A percentile compares a stretch with the other conserved stretches of the same genome.
These are phyloP conservation scores for Epicauta chinensis DNA, from an alignment of 1,140 invertebrate genomes.

Conservation along the genomic window DNA sequence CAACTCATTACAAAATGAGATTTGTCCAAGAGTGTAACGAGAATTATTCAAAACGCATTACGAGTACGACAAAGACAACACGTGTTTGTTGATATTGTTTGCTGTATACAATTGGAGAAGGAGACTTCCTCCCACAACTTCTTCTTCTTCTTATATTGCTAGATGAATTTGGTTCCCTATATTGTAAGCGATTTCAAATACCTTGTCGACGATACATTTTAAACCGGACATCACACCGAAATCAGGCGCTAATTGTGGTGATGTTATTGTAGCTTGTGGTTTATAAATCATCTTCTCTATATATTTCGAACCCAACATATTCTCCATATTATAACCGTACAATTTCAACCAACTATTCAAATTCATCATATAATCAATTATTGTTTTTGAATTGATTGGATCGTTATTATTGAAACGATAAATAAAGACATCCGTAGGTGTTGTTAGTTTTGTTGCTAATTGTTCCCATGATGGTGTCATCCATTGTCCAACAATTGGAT, in stretches of 20 bases:
- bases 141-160: too few relatives aligned
- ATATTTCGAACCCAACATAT: conserved; percentile 78
- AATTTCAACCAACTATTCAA: conserved; percentile 77
- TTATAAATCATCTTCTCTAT: conserved; percentile 69
- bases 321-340: conserved; percentile 79
- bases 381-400: conserved; percentile 74
- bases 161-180: too few relatives aligned
- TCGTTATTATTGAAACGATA: conserved; percentile 90
- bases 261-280: conserved; percentile 68
- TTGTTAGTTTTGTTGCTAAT: conserved; percentile 69
- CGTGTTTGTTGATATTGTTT: too few relatives aligned
- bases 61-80: too few relatives aligned
- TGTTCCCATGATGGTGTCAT: conserved; percentile 89
- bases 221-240: conserved; percentile 84
- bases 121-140: too few relatives aligned
- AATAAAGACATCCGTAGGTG: conserved; percentile 83
- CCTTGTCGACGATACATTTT: conserved; percentile 78
- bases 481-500: conserved; percentile 90
- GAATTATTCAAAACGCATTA: too few relatives aligned
- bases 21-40: too few relatives aligned
- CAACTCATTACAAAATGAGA: too few relatives aligned
- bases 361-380: conserved; percentile 76
- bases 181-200: too few relatives aligned
- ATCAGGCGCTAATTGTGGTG: conserved; percentile 69
- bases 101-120: too few relatives aligned